Evolutionary conservation across 2,888 invertebrate genomes (phyloP).

Genomic region (Dasypogon diadema): DNA sequence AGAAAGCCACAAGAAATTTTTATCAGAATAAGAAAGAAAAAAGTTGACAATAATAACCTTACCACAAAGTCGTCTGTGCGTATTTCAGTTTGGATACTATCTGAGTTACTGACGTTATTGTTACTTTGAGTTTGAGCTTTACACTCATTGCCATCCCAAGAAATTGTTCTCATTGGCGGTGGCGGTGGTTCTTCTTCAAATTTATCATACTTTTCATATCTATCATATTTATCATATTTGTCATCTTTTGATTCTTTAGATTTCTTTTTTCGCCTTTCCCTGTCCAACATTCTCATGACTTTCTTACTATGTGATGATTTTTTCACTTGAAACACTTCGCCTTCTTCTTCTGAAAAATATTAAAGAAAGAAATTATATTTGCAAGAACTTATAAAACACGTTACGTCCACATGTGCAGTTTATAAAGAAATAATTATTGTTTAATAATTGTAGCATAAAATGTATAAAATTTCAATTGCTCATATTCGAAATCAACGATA

Average conservation of each 20-base stretch:
- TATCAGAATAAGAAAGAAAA: slow-evolving; percentile 44
- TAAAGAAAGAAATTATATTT: background rate
- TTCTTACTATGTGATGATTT: slow-evolving; percentile 95
- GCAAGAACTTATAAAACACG: no score
- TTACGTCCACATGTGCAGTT: no score
- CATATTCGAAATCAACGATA: no score
- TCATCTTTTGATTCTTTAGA: slow-evolving; percentile 61
- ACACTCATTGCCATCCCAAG: slow-evolving; percentile 33
- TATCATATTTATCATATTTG: slow-evolving; percentile 50
- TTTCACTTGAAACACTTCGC: slow-evolving; percentile 93
- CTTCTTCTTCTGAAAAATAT: slow-evolving; percentile 74
- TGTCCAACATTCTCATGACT: slow-evolving; percentile 85
- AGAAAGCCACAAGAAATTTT: slow-evolving; percentile 34
- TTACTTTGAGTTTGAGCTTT: slow-evolving; percentile 46
- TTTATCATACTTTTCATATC: slow-evolving; percentile 59
- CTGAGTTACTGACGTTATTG: slow-evolving; percentile 61
- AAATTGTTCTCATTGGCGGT: slow-evolving; percentile 51
- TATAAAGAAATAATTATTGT: no score
- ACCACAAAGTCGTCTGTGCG: slow-evolving; percentile 79
- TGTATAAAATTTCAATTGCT: no score
- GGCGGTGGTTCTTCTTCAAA: slow-evolving; percentile 55
- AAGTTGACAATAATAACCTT: slow-evolving; percentile 70
- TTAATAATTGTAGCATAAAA: no score
- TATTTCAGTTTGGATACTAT: slow-evolving; percentile 76
- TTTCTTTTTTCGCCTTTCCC: slow-evolving; percentile 73